Conservation (phyloP, 2,888 invertebrate species). For the Cheilosia grossa region DNA sequence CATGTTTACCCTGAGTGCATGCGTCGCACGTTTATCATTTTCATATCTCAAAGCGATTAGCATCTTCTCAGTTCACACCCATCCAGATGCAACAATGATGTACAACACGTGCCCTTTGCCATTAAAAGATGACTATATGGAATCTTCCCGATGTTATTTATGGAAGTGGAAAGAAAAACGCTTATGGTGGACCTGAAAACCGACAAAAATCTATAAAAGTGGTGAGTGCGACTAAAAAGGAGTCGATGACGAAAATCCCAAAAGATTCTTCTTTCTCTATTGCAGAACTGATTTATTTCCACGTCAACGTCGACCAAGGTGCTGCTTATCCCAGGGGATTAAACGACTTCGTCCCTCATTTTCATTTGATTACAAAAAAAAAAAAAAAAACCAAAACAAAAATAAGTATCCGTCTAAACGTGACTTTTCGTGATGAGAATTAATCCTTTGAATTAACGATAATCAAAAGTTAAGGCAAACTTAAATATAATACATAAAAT, state of each 20-base stretch:
- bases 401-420: slow-evolving; percentile 51
- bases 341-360: slow-evolving; percentile 32
- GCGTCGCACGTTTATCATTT: slow-evolving; percentile 70
- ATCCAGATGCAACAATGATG: slow-evolving; percentile 35
- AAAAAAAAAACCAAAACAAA: neutral
- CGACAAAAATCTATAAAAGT: slow-evolving; percentile 60
- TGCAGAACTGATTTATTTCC: slow-evolving; percentile 57
- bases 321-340: slow-evolving; percentile 17
- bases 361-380: slow-evolving; percentile 38
- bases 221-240: slow-evolving; percentile 22
- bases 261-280: slow-evolving; percentile 2
- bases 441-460: slow-evolving; percentile 63
- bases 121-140: slow-evolving; percentile 61
- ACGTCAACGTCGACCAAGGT: slow-evolving; percentile 30
- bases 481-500: slow-evolving; percentile 49
- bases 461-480: slow-evolving; percentile 45
- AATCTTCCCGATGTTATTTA: slow-evolving; percentile 45
- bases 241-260: slow-evolving; percentile 7
- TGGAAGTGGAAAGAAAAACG: slow-evolving; percentile 20
- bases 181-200: slow-evolving; percentile 51
- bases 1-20: slow-evolving; percentile 54
- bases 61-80: slow-evolving; percentile 57
- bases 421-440: slow-evolving; percentile 57
- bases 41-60: slow-evolving; percentile 69
- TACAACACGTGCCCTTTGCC: slow-evolving; percentile 60